Conservation (phyloP, 2,113 vertebrate genomes). For the Silurus meridionalis region DNA sequence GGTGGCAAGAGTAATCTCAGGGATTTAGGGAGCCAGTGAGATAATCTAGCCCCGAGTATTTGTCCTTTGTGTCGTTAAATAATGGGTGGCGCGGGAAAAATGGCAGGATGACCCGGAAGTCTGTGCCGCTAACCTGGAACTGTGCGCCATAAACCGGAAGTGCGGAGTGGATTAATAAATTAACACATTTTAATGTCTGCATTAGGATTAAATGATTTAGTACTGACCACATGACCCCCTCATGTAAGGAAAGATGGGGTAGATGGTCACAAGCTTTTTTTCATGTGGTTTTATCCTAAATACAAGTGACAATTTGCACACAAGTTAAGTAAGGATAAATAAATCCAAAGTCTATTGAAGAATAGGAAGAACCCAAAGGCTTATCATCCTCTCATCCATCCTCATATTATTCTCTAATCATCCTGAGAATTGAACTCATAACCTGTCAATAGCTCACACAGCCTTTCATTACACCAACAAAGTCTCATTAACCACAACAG, state of each 20-base stretch:
- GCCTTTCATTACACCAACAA: neutral
- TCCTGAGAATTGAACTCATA: neutral
- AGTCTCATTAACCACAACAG: neutral
- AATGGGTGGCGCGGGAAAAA: too few species aligned
- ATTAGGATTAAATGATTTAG: constrained; percentile 35
- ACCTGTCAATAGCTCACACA: neutral
- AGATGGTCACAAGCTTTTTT: neutral
- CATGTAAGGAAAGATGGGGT: constrained; percentile 24
- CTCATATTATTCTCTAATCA: neutral
- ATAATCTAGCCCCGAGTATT: too few species aligned
- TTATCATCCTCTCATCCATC: too few species aligned
- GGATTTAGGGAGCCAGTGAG: too few species aligned
- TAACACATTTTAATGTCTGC: neutral
- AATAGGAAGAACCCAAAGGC: neutral
- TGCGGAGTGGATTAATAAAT: neutral
- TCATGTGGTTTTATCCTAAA: neutral
- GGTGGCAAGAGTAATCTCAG: too few species aligned
- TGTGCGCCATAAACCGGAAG: too few species aligned
- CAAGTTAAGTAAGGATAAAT: neutral
- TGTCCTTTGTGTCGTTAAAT: too few species aligned
- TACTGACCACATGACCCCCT: neutral
- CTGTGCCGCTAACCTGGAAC: too few species aligned
- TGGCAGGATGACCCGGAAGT: too few species aligned
- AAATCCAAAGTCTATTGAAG: neutral
- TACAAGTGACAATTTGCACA: neutral